Base-by-base conservation (phyloP, 2,797 vertebrate genomes). In the Ctenochaetus hawaiiensis region DNA sequence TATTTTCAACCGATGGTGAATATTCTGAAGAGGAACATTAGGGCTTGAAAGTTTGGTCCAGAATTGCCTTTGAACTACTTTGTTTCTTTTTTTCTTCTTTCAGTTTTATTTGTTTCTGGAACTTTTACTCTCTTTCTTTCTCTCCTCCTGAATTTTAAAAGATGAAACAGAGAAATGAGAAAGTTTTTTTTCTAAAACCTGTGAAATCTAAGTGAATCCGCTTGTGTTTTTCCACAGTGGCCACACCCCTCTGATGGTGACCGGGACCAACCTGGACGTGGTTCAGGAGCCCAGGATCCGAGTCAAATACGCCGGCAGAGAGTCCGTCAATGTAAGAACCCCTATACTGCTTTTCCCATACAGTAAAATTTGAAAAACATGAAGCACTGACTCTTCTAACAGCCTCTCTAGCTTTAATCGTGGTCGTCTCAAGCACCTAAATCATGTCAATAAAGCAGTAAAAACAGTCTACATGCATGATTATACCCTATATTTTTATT, bases 251-350 rank as follows among this genome's bases (percentile, higher is more conserved):
- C 92, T 99, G 91, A 96, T 96, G 14, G 81, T 99, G 93, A 97
- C 95, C 0, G 98, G 98, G 81, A 98, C 97, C 91, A 99, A 99
- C 77, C 94, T 99, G 93, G 98, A 99, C n/a, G 96, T 98, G 89
- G 96, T 99, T 79, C 98, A 99, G 88, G 98, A 99, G 90, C 98
- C 98, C 0, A 93, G 96, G 90, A 96, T 99, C 84, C 95, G 98
- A 1, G 96, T 99, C 90, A 98, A 97, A 90, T 96, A 98, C 68
- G 96, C 96, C 0, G 97, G 97, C 79, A 96, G 95, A n/a, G 98
- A 99, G 91, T 98, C 97, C 3, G 95, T 98, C 85, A 98, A 99
- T 0, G 98, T 99, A 93, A 97, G 98, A 96, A 82, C 49, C 37
- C 3, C 22, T 37, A 3, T 6, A 6, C n/a, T 26, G 12, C 44